These are phyloP conservation scores for Dermolepida albohirtum DNA, from an alignment of 2,888 invertebrate species.

Conservation along the genomic window DNA sequence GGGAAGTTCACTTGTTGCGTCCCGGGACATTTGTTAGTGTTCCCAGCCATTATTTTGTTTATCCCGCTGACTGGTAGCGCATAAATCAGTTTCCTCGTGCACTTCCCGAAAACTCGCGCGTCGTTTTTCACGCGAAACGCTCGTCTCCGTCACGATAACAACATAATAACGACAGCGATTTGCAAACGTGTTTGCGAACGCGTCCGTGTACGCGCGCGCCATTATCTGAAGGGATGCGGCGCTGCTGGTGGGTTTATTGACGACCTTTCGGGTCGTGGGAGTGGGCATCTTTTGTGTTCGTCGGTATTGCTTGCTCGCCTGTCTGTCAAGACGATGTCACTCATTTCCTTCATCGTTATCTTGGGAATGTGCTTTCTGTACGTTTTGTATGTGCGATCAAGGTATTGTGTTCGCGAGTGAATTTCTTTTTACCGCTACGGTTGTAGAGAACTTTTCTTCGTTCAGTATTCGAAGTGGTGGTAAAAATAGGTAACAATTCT, in stretches of 20 bases:
- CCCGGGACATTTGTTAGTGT: conserved; percentile 21
- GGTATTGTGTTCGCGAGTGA: too few relatives aligned
- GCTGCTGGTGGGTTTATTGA: conserved; percentile 3
- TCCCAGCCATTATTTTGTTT: conserved; percentile 33
- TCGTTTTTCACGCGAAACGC: too few relatives aligned
- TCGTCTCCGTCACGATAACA: conserved; percentile 3
- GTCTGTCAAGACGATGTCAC: conserved; percentile 9
- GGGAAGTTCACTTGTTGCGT: conserved; percentile 30
- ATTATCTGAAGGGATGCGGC: conserved; percentile 1
- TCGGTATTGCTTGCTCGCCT: background rate
- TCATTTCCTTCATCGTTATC: conserved; percentile 2
- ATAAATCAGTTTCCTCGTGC: conserved; percentile 31
- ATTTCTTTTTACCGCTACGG: too few relatives aligned
- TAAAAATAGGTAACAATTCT: too few relatives aligned
- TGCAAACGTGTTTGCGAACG: conserved; percentile 8
- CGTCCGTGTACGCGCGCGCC: conserved; percentile 1
- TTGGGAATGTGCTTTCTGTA: background rate
- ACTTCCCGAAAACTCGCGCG: conserved; percentile 9
- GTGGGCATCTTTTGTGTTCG: conserved; percentile 15
- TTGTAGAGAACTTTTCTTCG: too few relatives aligned
- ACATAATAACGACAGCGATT: conserved; percentile 19
- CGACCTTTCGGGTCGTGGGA: background rate
- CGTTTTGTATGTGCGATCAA: background rate
- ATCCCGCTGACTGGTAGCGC: conserved; percentile 1
- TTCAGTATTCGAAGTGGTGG: too few relatives aligned